Evolutionary conservation across 2,113 vertebrate genomes (phyloP).

Genomic region (Oncorhynchus gorbuscha): DNA sequence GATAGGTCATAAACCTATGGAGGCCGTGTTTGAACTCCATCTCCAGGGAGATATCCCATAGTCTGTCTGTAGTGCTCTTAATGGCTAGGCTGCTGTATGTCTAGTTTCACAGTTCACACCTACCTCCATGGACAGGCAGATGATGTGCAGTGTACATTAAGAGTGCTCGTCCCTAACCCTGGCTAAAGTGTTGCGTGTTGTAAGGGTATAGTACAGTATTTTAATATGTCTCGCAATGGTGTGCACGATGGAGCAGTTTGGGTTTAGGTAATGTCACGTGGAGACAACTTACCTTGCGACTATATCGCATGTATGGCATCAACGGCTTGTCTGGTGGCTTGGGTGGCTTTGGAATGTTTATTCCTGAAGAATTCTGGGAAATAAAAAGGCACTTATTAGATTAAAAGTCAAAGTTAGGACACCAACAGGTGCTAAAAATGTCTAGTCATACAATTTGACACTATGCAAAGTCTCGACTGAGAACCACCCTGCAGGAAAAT

Average conservation of each 20-base stretch:
- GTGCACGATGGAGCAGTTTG: conserved; percentile 34
- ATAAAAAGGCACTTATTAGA: conserved; percentile 32
- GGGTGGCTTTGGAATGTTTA: conserved; percentile 98
- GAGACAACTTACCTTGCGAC: conserved; percentile 87
- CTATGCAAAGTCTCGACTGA: neutral
- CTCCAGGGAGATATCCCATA: conserved; percentile 35
- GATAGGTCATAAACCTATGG: conserved; percentile 75
- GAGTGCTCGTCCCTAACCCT: neutral
- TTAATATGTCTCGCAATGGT: conserved; percentile 42
- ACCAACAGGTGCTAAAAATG: neutral
- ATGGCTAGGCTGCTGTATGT: conserved; percentile 6
- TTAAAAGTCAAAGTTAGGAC: neutral
- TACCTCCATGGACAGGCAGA: conserved; percentile 28
- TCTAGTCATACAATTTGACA: neutral
- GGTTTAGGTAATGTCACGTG: neutral
- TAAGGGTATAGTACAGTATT: neutral
- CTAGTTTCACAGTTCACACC: conserved; percentile 28
- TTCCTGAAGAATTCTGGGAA: conserved; percentile 92
- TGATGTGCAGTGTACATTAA: neutral
- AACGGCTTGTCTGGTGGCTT: conserved; percentile 99
- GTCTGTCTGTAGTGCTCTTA: too few species aligned
- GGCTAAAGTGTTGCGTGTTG: too few species aligned
- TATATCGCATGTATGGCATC: conserved; percentile 99
- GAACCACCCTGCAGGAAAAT: neutral
- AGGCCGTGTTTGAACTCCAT: conserved; percentile 70